Percentiles rank a stretch among this genome's conserved stretches.
phyloP scores from a whole-genome alignment of 2,888 invertebrate species.

The Bursaphelenchus okinawaensis region DNA sequence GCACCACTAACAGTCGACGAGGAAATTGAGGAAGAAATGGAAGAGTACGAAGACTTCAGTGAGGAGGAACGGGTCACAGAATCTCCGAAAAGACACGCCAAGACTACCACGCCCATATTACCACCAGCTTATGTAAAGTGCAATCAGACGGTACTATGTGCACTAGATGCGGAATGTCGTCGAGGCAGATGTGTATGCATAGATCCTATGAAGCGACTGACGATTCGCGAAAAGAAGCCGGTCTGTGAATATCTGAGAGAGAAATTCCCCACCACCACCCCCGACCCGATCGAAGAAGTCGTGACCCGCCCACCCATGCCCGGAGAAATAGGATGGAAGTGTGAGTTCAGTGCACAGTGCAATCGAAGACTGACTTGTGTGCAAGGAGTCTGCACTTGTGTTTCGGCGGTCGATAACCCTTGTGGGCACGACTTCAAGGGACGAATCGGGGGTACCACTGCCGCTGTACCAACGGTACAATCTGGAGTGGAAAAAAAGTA shows the following conservation, averaged over 20 bases:
- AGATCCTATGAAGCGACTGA: conserved; percentile 3
- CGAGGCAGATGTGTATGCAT: conserved; percentile 33
- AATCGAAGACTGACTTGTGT: conserved; percentile 32
- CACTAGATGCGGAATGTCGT: conserved; percentile 42
- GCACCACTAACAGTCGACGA: not conserved
- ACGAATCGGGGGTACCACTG: not conserved
- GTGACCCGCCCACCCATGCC: not conserved
- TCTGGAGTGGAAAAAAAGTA: not conserved
- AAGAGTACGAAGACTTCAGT: not conserved
- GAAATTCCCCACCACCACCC: not conserved
- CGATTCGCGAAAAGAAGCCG: not conserved
- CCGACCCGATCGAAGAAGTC: not conserved
- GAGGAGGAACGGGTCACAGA: not conserved
- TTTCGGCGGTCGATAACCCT: conserved; percentile 12
- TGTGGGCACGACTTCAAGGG: not conserved
- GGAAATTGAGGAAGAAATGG: not conserved
- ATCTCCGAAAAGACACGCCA: not conserved
- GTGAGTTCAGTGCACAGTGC: conserved; percentile 10
- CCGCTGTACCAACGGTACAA: not conserved
- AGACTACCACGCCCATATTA: not conserved
- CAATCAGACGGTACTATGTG: conserved; percentile 16
- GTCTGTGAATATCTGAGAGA: conserved; percentile 1
- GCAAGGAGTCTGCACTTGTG: conserved; percentile 38
- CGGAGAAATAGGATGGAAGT: not conserved
- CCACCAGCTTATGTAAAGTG: conserved; percentile 12